Evolutionary conservation across 2,888 invertebrate species (phyloP).

Genomic region (Drosophila mimica): DNA sequence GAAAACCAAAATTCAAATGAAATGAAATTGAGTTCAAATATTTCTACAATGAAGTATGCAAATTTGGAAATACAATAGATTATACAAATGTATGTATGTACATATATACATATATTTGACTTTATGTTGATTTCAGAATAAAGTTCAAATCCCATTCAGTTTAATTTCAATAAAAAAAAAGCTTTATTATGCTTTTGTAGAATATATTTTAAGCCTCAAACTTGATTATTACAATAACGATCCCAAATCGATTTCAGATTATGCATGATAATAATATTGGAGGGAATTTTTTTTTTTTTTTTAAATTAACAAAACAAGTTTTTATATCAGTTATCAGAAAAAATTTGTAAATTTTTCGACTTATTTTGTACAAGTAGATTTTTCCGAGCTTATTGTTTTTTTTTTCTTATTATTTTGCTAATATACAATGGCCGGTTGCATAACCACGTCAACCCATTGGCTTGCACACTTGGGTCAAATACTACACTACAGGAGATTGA

Average conservation of each 20-base stretch:
- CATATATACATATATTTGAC: not conserved
- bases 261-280: not conserved
- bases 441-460: no score
- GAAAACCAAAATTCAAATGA: not conserved
- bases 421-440: no score
- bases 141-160: conserved; percentile 1
- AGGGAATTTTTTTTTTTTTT: no score
- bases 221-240: not conserved
- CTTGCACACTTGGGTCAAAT: no score
- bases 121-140: not conserved
- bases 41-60: conserved; percentile 1
- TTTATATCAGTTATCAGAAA: not conserved
- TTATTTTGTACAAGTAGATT: not conserved
- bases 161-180: not conserved
- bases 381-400: not conserved
- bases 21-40: conserved; percentile 3
- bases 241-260: not conserved
- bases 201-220: not conserved
- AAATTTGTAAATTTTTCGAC: not conserved
- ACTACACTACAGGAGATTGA: no score
- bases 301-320: not conserved
- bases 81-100: not conserved
- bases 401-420: not conserved
- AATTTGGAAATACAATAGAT: not conserved
- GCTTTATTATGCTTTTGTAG: not conserved